Evolutionary conservation across 1,140 invertebrate genomes (phyloP), one percentile per base, ranked within the genome.

Genomic region (Eubasilissa regina): DNA sequence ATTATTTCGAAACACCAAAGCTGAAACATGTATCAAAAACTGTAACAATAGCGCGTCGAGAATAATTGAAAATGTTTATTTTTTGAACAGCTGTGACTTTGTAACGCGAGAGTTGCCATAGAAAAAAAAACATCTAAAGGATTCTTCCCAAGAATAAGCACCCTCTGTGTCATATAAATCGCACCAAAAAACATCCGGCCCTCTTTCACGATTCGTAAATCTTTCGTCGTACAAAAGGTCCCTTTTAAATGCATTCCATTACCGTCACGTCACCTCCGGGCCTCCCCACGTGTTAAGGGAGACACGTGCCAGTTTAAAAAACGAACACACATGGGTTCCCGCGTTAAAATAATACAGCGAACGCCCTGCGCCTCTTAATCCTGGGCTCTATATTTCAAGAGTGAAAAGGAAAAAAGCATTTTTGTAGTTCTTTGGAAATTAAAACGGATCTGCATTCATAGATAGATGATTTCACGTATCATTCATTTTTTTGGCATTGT

Each of bases 171-270:
- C 21, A 78, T 45, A 78, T 58, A 62, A 78, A 78, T 78, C 64
- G 19, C 43, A 10, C 15, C 47, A 77, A 64, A 64, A 77, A 77
- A 77, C 75, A 55, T 74, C 51, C 45, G 45, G 19, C 15, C 45
- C 51, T 70, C 66, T 51, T 70, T 77, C 60, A 17, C 17, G 45
- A 60, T 78, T 58, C 73, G 55, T 81, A 81, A 79, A 81, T 81
- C 80, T 81, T 25, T 81, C 80, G 58, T 25, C 77, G 55, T 66
- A 81, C 68, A 77, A 79, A 81, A 21, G 48, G 70, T 47, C 74
- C 66, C 47, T 51, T 73, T 70, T 77, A 77, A 80, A 72, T 80
- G 75, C 79, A 80, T 79, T 79, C 68, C 55, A 70, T 73, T 75
- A 51, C 70, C 43, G 12, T 13, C 35, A n/a, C 7, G 25, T 73